phyloP scores from a whole-genome alignment of 2,797 vertebrate genomes.

The Acanthurus lineatus region DNA sequence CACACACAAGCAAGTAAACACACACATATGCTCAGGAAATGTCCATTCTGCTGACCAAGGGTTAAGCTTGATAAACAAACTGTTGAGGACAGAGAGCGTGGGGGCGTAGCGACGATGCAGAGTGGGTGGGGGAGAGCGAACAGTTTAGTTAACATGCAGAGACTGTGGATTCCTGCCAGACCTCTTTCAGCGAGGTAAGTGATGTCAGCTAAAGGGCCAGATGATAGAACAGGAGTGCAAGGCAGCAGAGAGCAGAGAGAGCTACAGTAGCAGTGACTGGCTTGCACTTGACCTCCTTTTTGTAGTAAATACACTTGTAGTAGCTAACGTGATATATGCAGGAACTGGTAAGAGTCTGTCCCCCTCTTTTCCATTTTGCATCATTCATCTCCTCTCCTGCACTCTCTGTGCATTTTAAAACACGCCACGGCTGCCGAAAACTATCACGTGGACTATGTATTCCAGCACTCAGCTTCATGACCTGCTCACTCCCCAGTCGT shows the following conservation, averaged over 20 bases:
- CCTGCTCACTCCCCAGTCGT: constrained; percentile 57
- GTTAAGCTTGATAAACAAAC: constrained; percentile 58
- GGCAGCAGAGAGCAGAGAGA: constrained; percentile 14
- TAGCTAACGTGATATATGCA: constrained; percentile 42
- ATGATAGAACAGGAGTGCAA: constrained; percentile 12
- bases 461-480: constrained; percentile 68
- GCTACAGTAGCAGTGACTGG: constrained; percentile 24
- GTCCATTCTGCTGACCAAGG: constrained; percentile 62
- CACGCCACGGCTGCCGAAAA: constrained; percentile 16
- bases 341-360: constrained; percentile 52
- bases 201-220: constrained; percentile 30
- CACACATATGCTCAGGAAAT: constrained; percentile 57
- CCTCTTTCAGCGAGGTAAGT: constrained; percentile 33
- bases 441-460: constrained; percentile 41
- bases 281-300: constrained; percentile 58
- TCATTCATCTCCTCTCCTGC: constrained; percentile 63
- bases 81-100: constrained; percentile 20
- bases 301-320: constrained; percentile 61
- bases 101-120: constrained; percentile 19
- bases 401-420: background rate
- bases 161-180: constrained; percentile 42
- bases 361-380: constrained; percentile 65
- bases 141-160: constrained; percentile 24
- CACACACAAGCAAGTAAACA: constrained; percentile 7
- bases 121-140: background rate